Base-by-base conservation (phyloP, 2,113 vertebrate genomes). In the Oenanthe oenanthe region DNA sequence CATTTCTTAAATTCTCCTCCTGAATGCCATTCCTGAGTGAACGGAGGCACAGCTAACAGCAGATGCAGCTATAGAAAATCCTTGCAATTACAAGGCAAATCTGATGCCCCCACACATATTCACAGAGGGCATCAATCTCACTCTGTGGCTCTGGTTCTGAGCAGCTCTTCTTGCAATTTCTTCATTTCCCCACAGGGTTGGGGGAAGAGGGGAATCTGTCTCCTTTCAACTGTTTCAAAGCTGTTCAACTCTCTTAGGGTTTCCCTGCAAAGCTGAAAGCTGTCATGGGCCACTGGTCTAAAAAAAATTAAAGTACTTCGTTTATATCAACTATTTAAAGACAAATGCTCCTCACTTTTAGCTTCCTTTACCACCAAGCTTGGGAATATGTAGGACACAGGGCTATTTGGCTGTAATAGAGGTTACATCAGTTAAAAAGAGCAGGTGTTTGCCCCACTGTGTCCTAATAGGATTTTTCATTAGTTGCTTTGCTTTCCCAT, bases 351-450 rank as follows among this genome's bases (percentile, higher is more conserved):
- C 34, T 82, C 22, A 43, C 14, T 62, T 82, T 13, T 6, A 85
- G 45, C 42, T 88, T 95, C 38, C 74, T 61, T 79, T 57, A 29
- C 31, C 15, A 53, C 22, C 22, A 79, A 18, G 22, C 48, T 60
- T 63, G 42, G 34, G 51, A 77, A 42, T 24, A 57, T 0, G 0
- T 31, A 57, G 42, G 54, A 50, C 17, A 34, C 3, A 1, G 28
- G 32, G 18, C 13, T 81, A 9, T 40, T 62, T 67, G 54, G 31
- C 25, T 84, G 13, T 26, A 78, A 58, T 4, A 48, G 68, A 43
- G 48, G 31, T 29, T 88, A n/a, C 7, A 24, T 16, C 12, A 76
- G 21, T 42, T 63, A 40, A 70, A 83, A 92, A 51, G 25, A 75
- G 40, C 31, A 60, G 13, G 19, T 36, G 32, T 17, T 88, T 61